Evolutionary conservation across 2,888 invertebrate genomes (phyloP).

Genomic region (Gnatocerus cornutus): DNA sequence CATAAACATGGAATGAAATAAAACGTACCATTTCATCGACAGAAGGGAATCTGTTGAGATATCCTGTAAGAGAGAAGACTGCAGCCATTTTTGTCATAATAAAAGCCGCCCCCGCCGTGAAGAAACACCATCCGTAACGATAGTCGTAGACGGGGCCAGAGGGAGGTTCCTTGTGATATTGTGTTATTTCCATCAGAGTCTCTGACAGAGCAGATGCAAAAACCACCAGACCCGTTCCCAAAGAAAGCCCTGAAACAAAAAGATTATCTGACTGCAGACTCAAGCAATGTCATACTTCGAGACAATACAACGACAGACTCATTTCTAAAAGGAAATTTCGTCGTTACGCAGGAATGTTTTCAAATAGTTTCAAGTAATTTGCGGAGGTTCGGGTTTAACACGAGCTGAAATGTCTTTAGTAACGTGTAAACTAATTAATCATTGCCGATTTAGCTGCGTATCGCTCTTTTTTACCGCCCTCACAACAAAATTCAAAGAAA

Average conservation of each 20-base stretch:
- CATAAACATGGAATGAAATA: slow-evolving; percentile 39
- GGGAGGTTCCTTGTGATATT: slow-evolving; percentile 68
- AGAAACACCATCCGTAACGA: slow-evolving; percentile 78
- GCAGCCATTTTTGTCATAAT: slow-evolving; percentile 76
- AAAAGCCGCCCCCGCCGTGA: slow-evolving; percentile 76
- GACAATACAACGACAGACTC: slow-evolving; percentile 43
- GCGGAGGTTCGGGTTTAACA: slow-evolving; percentile 34
- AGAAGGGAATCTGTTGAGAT: slow-evolving; percentile 75
- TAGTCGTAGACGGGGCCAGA: slow-evolving; percentile 69
- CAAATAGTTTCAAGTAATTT: slow-evolving; percentile 49
- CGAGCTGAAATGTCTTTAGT: slow-evolving; percentile 40
- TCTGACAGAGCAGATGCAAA: slow-evolving; percentile 77
- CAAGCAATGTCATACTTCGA: slow-evolving; percentile 41
- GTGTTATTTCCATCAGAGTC: slow-evolving; percentile 73
- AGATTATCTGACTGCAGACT: slow-evolving; percentile 50
- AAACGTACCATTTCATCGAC: slow-evolving; percentile 76
- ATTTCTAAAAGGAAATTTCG: slow-evolving; percentile 46
- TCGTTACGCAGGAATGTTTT: slow-evolving; percentile 48
- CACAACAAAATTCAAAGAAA: slow-evolving; percentile 23
- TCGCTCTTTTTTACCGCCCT: slow-evolving; percentile 17
- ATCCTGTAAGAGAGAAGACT: slow-evolving; percentile 75
- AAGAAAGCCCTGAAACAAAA: slow-evolving; percentile 74
- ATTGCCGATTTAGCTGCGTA: slow-evolving; percentile 22
- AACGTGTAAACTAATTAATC: slow-evolving; percentile 49
- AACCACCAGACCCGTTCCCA: slow-evolving; percentile 76